These are phyloP conservation scores for Tapera naevia DNA, from an alignment of 2,797 vertebrate species.

Conservation along the genomic window DNA sequence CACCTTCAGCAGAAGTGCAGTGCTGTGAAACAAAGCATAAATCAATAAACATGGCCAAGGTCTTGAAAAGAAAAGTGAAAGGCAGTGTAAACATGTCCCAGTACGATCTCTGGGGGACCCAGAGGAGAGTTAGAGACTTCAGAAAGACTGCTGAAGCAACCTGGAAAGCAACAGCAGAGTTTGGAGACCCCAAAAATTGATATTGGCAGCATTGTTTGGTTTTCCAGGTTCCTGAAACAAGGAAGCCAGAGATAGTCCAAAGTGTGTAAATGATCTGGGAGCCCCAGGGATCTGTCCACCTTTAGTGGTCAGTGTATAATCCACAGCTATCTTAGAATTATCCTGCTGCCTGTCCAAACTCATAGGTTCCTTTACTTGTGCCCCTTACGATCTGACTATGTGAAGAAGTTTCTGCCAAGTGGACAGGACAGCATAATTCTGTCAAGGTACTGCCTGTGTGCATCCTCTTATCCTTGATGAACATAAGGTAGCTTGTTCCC, in stretches of 20 bases:
- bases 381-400: accelerated
- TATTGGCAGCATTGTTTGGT: background rate
- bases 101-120: background rate
- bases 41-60: conserved; percentile 58
- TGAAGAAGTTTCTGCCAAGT: background rate
- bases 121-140: background rate
- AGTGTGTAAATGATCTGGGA: background rate
- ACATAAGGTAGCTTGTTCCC: background rate
- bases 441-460: background rate
- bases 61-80: conserved; percentile 52
- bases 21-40: conserved; percentile 32
- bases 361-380: background rate
- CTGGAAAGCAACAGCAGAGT: background rate
- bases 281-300: background rate
- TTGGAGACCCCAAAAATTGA: background rate
- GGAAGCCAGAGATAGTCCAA: background rate
- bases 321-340: background rate
- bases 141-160: background rate
- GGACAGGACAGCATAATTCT: background rate
- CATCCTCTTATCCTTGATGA: background rate
- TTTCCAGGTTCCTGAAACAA: background rate
- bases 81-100: conserved; percentile 30
- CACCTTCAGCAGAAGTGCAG: conserved; percentile 42
- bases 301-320: background rate
- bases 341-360: background rate